Base-by-base conservation (phyloP, 2,113 vertebrate genomes). In the Thunnus thynnus region DNA sequence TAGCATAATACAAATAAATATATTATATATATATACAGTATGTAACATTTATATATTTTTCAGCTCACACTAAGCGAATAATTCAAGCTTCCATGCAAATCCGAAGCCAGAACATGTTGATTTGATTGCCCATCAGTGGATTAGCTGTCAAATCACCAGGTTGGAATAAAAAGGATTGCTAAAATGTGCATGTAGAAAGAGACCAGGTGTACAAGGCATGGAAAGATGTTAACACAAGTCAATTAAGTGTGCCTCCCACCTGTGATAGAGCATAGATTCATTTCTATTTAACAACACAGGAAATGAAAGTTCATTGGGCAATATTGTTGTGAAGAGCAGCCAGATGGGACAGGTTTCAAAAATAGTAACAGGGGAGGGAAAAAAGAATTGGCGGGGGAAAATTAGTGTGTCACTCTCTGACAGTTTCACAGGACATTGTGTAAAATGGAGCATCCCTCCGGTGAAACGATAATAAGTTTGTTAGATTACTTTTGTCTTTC, bases 241-340 rank as follows among this genome's bases (percentile, higher is more conserved):
- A 94, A 94, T 94, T 92, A 94, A 89, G 82, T 85, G 69, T 62
- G 84, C 86, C 86, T 89, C 83, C 92, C 94, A 95, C 92, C 93
- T 95, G 94, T 93, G 94, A 92, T 91, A 82, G 87, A 89, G 89
- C 87, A 89, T 91, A 91, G 76, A 87, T 92, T 94, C 91, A 93
- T 94, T 94, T 93, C 90, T 92, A 91, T 88, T 94, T 94, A 94
- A 92, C 94, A 93, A 89, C 88, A 78, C 66, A 88, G 84, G 88
- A 91, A 94, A 94, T 92, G 88, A 95, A 94, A 90, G 93, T 91
- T 93, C 93, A 95, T 92, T 91, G 89, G 89, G 81, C 87, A 83
- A 94, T 92, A 94, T 94, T 94, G 93, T 94, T 89, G 86, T 78
- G 86, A 89, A 56, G 81, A 81, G 58, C 14, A 52, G 67, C 93